Conservation (phyloP, 1,140 invertebrate species). For the Drosophila funebris region DNA sequence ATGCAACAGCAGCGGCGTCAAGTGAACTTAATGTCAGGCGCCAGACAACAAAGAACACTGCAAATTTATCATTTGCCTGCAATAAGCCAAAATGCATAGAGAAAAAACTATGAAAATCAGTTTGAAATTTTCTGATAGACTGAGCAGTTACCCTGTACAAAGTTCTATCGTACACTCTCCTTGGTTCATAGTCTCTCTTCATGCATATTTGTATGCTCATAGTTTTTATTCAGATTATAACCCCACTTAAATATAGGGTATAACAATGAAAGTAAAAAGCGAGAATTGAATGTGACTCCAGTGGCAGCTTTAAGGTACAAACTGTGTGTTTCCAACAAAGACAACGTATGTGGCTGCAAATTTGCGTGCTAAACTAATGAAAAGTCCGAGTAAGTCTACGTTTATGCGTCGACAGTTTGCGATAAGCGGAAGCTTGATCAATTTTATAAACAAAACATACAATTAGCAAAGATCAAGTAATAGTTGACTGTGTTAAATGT, state of each 20-base stretch:
- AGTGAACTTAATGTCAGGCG: slow-evolving; percentile 60
- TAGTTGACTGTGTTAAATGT: no score
- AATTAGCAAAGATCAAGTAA: no score
- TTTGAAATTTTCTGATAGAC: not conserved
- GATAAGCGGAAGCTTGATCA: not conserved
- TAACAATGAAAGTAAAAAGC: not conserved
- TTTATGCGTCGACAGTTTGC: slow-evolving; percentile 8
- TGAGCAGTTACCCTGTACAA: not conserved
- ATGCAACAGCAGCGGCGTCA: slow-evolving; percentile 29
- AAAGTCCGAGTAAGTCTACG: slow-evolving; percentile 5
- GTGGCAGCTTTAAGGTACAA: slow-evolving; percentile 26
- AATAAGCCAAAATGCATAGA: slow-evolving; percentile 33
- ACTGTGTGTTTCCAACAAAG: slow-evolving; percentile 24
- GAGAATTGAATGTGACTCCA: slow-evolving; percentile 8
- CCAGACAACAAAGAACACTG: slow-evolving; percentile 73
- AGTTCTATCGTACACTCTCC: not conserved
- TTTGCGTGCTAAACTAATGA: slow-evolving; percentile 40
- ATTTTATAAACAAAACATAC: no score
- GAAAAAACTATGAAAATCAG: not conserved
- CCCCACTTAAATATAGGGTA: slow-evolving; percentile 1
- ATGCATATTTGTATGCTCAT: not conserved
- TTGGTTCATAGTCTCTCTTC: not conserved
- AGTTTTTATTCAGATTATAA: no score
- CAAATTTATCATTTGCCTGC: slow-evolving; percentile 52
- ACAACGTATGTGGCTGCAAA: slow-evolving; percentile 13